Conservation (phyloP, 2,888 invertebrate species). For the Taenaris catops region DNA sequence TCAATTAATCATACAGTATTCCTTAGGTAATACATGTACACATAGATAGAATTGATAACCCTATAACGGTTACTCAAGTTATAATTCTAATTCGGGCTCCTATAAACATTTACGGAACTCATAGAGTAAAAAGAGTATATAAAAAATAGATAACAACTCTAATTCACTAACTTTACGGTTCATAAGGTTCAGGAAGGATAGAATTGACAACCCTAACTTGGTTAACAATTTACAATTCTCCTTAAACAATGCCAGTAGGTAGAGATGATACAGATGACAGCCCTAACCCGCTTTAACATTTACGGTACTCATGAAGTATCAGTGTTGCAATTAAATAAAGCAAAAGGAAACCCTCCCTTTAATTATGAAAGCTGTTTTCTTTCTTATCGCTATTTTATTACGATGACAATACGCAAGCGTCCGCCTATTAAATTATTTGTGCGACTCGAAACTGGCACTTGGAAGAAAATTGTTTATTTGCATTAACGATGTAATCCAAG, state of each 20-base stretch:
- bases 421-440: conserved; percentile 63
- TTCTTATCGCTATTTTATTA: conserved; percentile 68
- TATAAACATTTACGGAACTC: too few species aligned
- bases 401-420: conserved; percentile 63
- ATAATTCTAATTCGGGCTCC: too few species aligned
- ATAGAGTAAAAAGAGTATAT: too few species aligned
- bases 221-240: too few species aligned
- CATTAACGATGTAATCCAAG: neutral
- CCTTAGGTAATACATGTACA: too few species aligned
- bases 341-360: conserved; percentile 54
- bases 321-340: conserved; percentile 53
- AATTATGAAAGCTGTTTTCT: conserved; percentile 62
- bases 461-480: conserved; percentile 15
- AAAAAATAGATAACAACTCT: too few species aligned
- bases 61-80: too few species aligned
- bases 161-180: too few species aligned
- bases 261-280: conserved; percentile 1
- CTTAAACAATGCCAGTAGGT: too few species aligned
- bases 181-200: too few species aligned
- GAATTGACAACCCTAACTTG: neutral
- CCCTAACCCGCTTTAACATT: conserved; percentile 1
- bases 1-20: too few species aligned
- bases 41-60: too few species aligned
- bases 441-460: conserved; percentile 26
- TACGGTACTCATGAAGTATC: conserved; percentile 25